phyloP scores from a whole-genome alignment of 2,888 invertebrate species.

The Ligdia adustata region DNA sequence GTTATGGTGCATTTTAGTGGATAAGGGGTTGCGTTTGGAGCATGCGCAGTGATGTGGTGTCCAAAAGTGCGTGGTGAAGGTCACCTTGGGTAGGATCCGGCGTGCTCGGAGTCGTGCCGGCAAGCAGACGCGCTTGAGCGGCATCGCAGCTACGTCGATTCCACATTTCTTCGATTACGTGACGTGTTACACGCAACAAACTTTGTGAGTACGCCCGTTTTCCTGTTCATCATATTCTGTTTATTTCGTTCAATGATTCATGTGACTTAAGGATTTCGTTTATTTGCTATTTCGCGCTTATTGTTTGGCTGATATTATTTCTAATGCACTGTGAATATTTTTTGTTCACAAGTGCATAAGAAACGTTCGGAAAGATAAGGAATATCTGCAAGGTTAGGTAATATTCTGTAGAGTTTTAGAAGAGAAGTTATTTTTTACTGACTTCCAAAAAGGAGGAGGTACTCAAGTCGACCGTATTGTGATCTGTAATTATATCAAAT shows the following conservation, averaged over 20 bases:
- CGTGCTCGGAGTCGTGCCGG: constrained; percentile 20
- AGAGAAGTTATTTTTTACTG: too few species aligned
- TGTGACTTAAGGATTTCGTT: not conserved
- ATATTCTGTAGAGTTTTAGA: too few species aligned
- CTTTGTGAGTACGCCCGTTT: constrained; percentile 22
- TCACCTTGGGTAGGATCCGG: constrained; percentile 63
- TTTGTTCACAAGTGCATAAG: too few species aligned
- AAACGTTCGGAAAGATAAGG: too few species aligned
- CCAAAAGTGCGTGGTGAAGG: constrained; percentile 68
- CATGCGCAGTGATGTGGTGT: constrained; percentile 70
- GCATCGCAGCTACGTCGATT: constrained; percentile 15
- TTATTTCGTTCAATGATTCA: not conserved
- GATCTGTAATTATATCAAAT: too few species aligned
- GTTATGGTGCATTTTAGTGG: constrained; percentile 49
- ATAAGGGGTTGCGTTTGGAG: constrained; percentile 47
- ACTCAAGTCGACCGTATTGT: too few species aligned
- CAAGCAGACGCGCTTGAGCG: constrained; percentile 33
- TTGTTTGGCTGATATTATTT: too few species aligned
- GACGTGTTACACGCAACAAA: constrained; percentile 47
- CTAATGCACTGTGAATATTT: too few species aligned
- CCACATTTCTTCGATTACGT: too few species aligned
- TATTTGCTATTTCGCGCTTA: too few species aligned
- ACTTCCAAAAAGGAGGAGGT: too few species aligned
- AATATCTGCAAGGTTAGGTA: too few species aligned
- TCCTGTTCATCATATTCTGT: constrained; percentile 10